Evolutionary conservation across 1,140 invertebrate genomes (phyloP).

Genomic region (Aricia agestis): DNA sequence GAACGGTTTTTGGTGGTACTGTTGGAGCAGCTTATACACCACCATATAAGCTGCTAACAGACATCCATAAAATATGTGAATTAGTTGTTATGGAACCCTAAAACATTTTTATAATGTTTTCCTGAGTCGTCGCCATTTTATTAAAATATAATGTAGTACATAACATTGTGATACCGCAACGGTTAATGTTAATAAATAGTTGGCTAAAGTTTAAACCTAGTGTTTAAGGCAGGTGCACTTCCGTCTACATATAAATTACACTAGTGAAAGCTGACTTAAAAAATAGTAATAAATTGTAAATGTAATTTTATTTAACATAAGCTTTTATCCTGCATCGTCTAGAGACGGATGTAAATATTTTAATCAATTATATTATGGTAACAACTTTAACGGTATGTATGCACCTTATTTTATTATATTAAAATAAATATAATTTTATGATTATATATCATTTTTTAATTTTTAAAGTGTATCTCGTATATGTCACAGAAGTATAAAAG

Average conservation of each 20-base stretch:
- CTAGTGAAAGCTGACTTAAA: conserved; percentile 6
- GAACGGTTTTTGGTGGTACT: too few relatives aligned
- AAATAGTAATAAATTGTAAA: conserved; percentile 10
- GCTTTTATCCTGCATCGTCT: conserved; percentile 10
- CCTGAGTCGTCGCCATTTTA: neutral
- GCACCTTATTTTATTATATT: neutral
- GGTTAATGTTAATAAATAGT: neutral
- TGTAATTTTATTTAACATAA: conserved; percentile 4
- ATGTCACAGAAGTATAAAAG: too few relatives aligned
- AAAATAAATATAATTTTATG: neutral
- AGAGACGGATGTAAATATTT: neutral
- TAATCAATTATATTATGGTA: neutral
- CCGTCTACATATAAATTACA: conserved; percentile 7
- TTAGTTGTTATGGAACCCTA: neutral
- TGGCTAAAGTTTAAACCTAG: conserved; percentile 10
- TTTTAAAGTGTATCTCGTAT: too few relatives aligned
- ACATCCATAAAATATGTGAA: neutral
- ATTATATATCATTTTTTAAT: too few relatives aligned
- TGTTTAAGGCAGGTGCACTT: conserved; percentile 14
- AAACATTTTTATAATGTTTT: neutral
- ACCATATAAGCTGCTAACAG: too few relatives aligned
- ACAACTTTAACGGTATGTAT: neutral
- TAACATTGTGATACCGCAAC: neutral
- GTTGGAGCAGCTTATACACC: too few relatives aligned
- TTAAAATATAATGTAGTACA: neutral